Conservation (phyloP, 2,888 invertebrate species). For the Apodemia hepburni region DNA sequence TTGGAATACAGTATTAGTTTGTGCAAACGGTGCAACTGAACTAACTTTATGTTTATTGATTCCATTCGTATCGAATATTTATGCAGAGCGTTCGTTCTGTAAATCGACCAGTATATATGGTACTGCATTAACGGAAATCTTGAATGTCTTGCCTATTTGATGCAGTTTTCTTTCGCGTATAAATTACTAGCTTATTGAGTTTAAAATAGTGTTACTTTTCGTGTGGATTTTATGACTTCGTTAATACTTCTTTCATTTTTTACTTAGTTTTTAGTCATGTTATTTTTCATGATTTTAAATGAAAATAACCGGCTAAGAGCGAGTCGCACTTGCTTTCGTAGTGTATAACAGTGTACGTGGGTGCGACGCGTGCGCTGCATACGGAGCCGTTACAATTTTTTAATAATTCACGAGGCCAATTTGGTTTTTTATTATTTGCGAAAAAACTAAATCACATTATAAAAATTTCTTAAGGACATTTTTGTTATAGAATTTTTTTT, state of each 20-base stretch:
- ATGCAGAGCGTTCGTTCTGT: conserved; percentile 31
- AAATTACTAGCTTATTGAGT: not conserved
- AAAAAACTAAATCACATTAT: too few species aligned
- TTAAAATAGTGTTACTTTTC: not conserved
- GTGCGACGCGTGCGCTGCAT: too few species aligned
- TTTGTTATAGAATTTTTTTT: too few species aligned
- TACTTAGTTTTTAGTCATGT: not conserved
- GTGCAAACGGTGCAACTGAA: conserved; percentile 14
- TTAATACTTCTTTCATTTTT: not conserved
- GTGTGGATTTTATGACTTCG: not conserved
- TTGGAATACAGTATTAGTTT: conserved; percentile 13
- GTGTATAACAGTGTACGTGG: too few species aligned
- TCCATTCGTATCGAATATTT: conserved; percentile 33
- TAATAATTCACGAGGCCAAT: too few species aligned
- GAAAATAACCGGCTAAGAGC: not conserved
- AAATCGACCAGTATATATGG: conserved; percentile 28
- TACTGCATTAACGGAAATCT: conserved; percentile 21
- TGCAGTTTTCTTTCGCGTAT: not conserved
- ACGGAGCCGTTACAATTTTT: too few species aligned
- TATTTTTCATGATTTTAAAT: not conserved
- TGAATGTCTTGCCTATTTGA: conserved; percentile 21
- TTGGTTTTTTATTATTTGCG: too few species aligned
- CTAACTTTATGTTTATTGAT: conserved; percentile 35
- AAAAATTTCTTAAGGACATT: too few species aligned
- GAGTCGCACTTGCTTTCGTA: too few species aligned